phyloP scores from a whole-genome alignment of 2,888 invertebrate species.

The Pammene aurita region DNA sequence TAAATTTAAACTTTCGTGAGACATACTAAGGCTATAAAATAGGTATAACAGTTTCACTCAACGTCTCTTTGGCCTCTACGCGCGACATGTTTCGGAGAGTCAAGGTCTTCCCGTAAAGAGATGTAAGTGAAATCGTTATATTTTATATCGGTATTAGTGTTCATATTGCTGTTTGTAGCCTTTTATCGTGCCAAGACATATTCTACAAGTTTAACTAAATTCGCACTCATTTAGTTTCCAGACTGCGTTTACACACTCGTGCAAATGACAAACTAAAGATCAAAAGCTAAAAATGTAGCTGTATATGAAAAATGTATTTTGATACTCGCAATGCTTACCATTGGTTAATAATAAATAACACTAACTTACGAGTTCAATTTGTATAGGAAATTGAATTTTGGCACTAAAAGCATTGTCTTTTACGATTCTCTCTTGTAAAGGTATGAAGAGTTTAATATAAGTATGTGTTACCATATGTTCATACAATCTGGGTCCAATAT shows the following conservation, averaged over 20 bases:
- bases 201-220: not conserved
- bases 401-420: not conserved
- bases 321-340: not conserved
- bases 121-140: not conserved
- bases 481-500: slow-evolving; percentile 36
- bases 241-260: too few relatives aligned
- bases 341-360: not conserved
- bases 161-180: slow-evolving; percentile 1
- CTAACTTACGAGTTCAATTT: not conserved
- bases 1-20: too few relatives aligned
- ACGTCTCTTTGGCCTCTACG: too few relatives aligned
- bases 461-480: not conserved
- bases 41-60: too few relatives aligned
- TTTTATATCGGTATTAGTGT: not conserved
- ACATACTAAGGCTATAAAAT: too few relatives aligned
- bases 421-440: too few relatives aligned
- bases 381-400: not conserved
- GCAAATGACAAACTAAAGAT: not conserved
- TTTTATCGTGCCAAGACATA: slow-evolving; percentile 4
- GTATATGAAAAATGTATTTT: not conserved
- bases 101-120: too few relatives aligned
- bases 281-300: not conserved
- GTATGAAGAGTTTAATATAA: not conserved
- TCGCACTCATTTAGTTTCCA: not conserved
- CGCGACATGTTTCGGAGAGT: too few relatives aligned